Base-by-base conservation (phyloP, 92 coral and sea anemone genomes). In the Umimayanthus kanabou region DNA sequence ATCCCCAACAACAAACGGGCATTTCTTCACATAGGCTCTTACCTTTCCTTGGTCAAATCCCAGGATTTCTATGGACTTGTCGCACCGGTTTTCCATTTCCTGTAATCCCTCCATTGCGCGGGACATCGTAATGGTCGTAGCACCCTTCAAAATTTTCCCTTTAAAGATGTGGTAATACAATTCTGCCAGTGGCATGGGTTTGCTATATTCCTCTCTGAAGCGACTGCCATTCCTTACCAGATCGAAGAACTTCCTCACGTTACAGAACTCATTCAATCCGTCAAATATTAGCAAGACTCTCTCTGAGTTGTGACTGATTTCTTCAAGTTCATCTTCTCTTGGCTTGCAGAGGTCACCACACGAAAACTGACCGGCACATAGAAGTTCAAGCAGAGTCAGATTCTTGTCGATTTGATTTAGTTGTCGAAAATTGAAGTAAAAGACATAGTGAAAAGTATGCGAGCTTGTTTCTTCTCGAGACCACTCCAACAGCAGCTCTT, bases 201-300 rank as follows among this genome's bases (percentile, higher is more conserved):
- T 83, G 78, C 87, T 71, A 74, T 83, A 83, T 47, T 83, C 87
- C 20, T 70, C 87, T 70, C 87, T 83, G 67, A 83, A 83, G 76
- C 87, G 87, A 71, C 87, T 83, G 29, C 87, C 87, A 45, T 83
- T 83, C 77, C 87, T 83, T 14, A 83, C 65, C 26, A 83, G 87
- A 72, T 83, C 87, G 23, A 45, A 65, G 39, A 83, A 70, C 42
- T 83, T 83, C 23, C 78, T 70, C 13, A 53, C 87, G 16, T 70
- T 71, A 49, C 87, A 39, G 43, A 69, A 83, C 66, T 83, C 87
- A 45, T 83, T 71, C 42, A 83, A 73, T 69, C 87, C 87, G 42
- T 83, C 87, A 70, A 83, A 83, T 33, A 83, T 45, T 25, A 83
- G 78, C 87, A 83, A 83, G 57, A 83, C 77, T 73, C 28, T 83